Base-by-base conservation (phyloP, 2,113 vertebrate genomes). In the Glaucidium brasilianum region DNA sequence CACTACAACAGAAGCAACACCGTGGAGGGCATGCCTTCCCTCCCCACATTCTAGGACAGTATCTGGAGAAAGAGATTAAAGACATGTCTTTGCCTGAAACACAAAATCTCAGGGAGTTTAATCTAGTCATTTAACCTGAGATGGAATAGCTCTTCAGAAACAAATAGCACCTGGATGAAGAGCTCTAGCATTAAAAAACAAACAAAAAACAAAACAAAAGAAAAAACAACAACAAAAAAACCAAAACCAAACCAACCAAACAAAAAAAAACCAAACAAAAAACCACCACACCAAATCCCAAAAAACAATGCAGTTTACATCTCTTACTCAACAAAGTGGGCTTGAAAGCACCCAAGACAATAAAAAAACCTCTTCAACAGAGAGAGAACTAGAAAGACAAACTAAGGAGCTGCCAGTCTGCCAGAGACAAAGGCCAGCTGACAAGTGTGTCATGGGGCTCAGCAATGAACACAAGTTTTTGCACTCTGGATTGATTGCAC, bases 11-110 rank as follows among this genome's bases (percentile, higher is more conserved):
- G 16, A 29, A 73, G 9, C 10, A 60, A 66, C 29, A 11, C 11
- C 1, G 1, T 2, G 12, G 16, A 69, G 12, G 0, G 12, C 20
- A 2, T 16, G 35, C 32, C 26, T 32, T 27, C 29, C 29, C 62
- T 56, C 25, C 21, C 27, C 43, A 53, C 0, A 0, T 22, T 68
- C 67, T 23, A 20, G 29, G 47, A 49, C 0, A 0, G 29, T 43
- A 22, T 9, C 47, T 34, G 35, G 29, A 41, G 15, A 62, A 74
- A 82, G 14, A 74, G 22, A 6, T 11, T 63, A 30, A 75, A 72
- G 47, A 12, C 10, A 26, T 0, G 0, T 29, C 39, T 80, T 45
- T 45, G 6, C n/a, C 26, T 53, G 56, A 79, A 86, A 59, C 8
- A 19, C 10, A 74, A 9, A 58, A 71, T 30, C 72, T 37, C 43